Percentiles rank a stretch among this genome's conserved stretches.
Conservation (phyloP, 2,113 vertebrate species). For the Taxidea taxus region DNA sequence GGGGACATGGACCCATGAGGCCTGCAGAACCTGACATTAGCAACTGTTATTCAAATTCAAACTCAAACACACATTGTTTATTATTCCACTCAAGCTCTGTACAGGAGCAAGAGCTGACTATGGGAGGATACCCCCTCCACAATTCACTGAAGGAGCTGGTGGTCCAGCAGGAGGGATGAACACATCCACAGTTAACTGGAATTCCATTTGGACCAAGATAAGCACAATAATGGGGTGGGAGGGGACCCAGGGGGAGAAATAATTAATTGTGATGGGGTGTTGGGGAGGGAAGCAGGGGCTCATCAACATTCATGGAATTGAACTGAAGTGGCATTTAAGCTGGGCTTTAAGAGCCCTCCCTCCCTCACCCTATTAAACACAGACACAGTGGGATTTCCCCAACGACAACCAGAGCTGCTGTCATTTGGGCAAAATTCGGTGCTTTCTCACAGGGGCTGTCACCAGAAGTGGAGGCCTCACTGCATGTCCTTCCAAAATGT, state of each 20-base stretch:
- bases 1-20: background rate
- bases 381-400: background rate
- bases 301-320: background rate
- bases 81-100: background rate
- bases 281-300: background rate
- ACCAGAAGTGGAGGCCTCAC: background rate
- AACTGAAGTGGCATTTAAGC: background rate
- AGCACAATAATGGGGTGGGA: background rate
- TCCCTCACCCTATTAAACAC: background rate
- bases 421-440: background rate
- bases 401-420: background rate
- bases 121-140: background rate
- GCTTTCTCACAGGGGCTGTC: background rate
- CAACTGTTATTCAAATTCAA: background rate
- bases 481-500: background rate
- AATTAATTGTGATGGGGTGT: background rate
- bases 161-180: background rate
- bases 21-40: background rate
- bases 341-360: background rate
- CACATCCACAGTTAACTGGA: background rate
- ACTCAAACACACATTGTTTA: background rate
- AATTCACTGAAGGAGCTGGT: background rate
- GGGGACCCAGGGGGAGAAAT: background rate
- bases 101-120: background rate
- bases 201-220: background rate